Base-by-base conservation (phyloP, 2,888 invertebrate species). In the Sarcophaga subvicina region DNA sequence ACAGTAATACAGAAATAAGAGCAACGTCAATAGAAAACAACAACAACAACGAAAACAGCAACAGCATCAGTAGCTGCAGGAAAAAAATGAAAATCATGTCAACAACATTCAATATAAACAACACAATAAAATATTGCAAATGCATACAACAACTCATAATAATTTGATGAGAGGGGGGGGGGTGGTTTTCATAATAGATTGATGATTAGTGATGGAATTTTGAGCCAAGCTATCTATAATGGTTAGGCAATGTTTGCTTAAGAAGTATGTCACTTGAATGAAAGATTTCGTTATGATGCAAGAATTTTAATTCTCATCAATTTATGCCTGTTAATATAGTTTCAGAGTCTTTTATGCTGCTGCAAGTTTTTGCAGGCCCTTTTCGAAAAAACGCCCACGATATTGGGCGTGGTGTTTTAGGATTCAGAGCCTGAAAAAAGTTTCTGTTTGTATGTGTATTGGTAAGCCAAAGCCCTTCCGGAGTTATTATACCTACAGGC, bases 71-170 rank as follows among this genome's bases (percentile, higher is more conserved):
- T 1, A 6, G 12, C 27, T 5, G 27, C 62, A 60, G 63, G 5
- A 20, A 12, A 22, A 45, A 82, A 45, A 12, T 4, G 20, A 73
- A 66, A 49, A 66, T 22, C 6, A 78, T 71, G 71, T 83, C 78
- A 63, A 77, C 64, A 73, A 59, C 77, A 80, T 71, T 64, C 66
- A 75, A 76, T 69, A 75, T 69, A 25, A 73, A 79, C 67, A 79
- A 73, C n/a, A 73, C n/a, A 62, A 72, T 11, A 72, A 64, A 47
- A 75, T 45, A n/a, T 62, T 17, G 20, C 20, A 37, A 67, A 69
- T 70, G 69, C 10, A n/a, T 49, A 67, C 73, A 73, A 67, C 73
- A 73, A 73, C 12, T 67, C 47, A 49, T 47, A 62, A 80, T 37
- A 5, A 62, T 60, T 6, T 54, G 27, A 25, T 45, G 45, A 45